Evolutionary conservation across 23 tunicate species (phyloP), one percentile per base, ranked within the genome.

Genomic region (Oikopleura vanhoeffeni): DNA sequence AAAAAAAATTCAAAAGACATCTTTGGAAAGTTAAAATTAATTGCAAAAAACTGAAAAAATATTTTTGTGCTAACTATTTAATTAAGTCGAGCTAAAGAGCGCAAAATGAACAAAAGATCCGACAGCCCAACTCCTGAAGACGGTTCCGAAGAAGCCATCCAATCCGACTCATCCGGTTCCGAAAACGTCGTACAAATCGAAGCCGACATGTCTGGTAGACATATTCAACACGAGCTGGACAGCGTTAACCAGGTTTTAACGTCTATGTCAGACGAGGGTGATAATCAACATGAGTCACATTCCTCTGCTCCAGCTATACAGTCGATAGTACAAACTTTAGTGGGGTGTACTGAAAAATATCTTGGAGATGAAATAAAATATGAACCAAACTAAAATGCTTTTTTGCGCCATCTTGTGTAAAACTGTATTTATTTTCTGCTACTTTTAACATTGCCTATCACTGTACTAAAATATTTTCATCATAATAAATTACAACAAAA

Each of bases 1-100:
- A n/a, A n/a, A n/a, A n/a, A n/a, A n/a, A n/a, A n/a, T n/a, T n/a
- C n/a, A n/a, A n/a, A n/a, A n/a, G n/a, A n/a, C n/a, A n/a, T n/a
- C n/a, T n/a, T n/a, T n/a, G n/a, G n/a, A n/a, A n/a, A n/a, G n/a
- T n/a, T n/a, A n/a, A n/a, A n/a, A n/a, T n/a, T n/a, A n/a, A n/a
- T n/a, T n/a, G n/a, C n/a, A n/a, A n/a, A n/a, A n/a, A n/a, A n/a
- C n/a, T n/a, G n/a, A n/a, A n/a, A n/a, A n/a, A n/a, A n/a, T n/a
- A n/a, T 18, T 8, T 49, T 49, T 49, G 8, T 49, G 8, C 18
- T 8, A 49, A 8, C 18, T 49, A 8, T 49, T 49, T 49, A 8
- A 8, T 49, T 49, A 8, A 71, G 79, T 33, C 90, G 99, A 4
- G 99, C 99, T 0, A 95, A 95, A 79, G 99, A 95, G 41, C 85